These are phyloP conservation scores for Galemys pyrenaicus DNA, from an alignment of 2,113 vertebrate genomes.

Conservation along the genomic window DNA sequence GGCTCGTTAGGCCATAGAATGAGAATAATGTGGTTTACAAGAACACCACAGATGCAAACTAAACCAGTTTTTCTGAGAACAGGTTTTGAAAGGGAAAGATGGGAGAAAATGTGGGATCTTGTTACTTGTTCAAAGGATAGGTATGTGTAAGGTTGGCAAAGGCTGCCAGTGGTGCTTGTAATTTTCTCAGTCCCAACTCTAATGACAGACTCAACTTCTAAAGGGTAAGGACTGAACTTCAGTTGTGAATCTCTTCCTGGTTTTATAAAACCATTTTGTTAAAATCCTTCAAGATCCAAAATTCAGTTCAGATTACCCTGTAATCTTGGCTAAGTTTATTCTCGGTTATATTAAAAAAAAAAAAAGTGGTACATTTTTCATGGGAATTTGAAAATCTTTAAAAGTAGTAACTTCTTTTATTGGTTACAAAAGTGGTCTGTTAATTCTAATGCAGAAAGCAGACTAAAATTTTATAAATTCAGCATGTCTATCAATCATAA, in stretches of 20 bases:
- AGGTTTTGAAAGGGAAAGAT: background rate
- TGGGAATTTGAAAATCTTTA: background rate
- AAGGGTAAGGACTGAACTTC: background rate
- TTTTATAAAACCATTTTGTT: background rate
- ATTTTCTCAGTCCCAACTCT: background rate
- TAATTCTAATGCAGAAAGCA: conserved; percentile 41
- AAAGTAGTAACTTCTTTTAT: background rate
- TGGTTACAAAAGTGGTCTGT: background rate
- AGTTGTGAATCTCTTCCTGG: background rate
- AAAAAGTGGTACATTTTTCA: background rate
- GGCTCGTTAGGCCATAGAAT: background rate
- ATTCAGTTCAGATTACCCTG: background rate
- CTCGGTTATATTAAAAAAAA: conserved; percentile 4
- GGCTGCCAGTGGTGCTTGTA: accelerated
- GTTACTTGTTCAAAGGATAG: background rate
- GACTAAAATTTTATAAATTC: background rate
- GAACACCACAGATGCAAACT: background rate
- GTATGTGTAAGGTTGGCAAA: background rate
- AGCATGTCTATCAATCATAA: background rate
- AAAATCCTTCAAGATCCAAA: background rate
- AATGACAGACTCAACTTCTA: background rate
- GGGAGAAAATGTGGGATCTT: background rate
- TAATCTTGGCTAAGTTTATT: background rate
- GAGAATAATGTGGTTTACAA: background rate
- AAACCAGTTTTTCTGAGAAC: background rate